Base-by-base conservation (phyloP, 2,797 vertebrate genomes). In the Pitangus sulphuratus region DNA sequence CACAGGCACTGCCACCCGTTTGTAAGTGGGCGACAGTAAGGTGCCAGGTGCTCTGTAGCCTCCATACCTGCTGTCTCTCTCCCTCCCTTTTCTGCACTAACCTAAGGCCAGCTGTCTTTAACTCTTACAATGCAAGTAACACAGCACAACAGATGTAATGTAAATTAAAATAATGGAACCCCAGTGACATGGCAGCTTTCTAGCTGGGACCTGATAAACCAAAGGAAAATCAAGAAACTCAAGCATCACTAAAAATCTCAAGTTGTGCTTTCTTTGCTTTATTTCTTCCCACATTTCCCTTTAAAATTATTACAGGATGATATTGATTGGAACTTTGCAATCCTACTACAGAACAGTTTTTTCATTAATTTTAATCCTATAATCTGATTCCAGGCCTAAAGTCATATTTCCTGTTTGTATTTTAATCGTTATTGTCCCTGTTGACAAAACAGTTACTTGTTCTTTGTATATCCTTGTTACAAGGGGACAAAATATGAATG, bases 361-460 rank as follows among this genome's bases (percentile, higher is more conserved):
- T 95, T 75, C 91, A 93, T 96, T 97, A 96, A 90, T 96, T 97
- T 97, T 98, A 98, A 98, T 98, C 97, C 97, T 91, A 95, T 98
- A 98, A 98, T 98, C 98, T 94, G 90, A 98, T 97, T 97, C 91
- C 81, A 97, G 95, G 97, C 93, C 93, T 90, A 64, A 97, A 96
- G 72, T 96, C 87, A 50, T 97, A 96, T 96, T 97, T 97, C 96
- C 91, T 89, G 76, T 94, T 96, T 93, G 94, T 97, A 97, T 97
- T 98, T 98, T 97, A 98, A 98, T 97, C 96, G 96, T 93, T 91
- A 93, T n/a, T 90, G 93, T 94, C 94, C 94, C 64, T 89, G 90
- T 19, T 95, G 94, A 96, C 92, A 96, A 96, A 96, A 57, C 77
- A 83, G 83, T 85, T 83, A 91, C 15, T 50, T 33, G 89, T 72